Conservation (phyloP, 2,888 invertebrate genomes). For the Hypomecis punctinalis region DNA sequence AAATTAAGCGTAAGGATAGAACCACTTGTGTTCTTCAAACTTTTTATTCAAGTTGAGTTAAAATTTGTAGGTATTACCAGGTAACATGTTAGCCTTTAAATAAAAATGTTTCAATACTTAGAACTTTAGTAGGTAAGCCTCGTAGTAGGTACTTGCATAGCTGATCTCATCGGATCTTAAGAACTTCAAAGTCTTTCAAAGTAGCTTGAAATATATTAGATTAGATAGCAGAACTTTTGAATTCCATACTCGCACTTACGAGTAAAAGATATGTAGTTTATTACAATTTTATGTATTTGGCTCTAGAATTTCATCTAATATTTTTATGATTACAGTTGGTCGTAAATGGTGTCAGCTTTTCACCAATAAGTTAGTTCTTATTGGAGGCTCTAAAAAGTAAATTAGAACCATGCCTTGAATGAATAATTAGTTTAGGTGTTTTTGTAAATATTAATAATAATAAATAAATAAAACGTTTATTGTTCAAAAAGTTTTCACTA, state of each 20-base stretch:
- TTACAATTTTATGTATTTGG: neutral
- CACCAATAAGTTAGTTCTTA: neutral
- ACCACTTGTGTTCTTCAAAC: no score
- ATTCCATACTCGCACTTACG: neutral
- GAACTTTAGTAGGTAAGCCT: no score
- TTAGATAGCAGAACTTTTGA: neutral
- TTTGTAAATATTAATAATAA: no score
- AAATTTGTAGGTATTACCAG: no score
- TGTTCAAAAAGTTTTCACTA: no score
- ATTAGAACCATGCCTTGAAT: slow-evolving; percentile 7
- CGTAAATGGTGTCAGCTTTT: slow-evolving; percentile 4
- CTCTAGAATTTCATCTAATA: slow-evolving; percentile 1
- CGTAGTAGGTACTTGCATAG: neutral
- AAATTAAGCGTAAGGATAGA: no score
- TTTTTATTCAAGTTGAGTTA: no score
- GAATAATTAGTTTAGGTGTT: slow-evolving; percentile 3
- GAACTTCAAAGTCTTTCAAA: neutral
- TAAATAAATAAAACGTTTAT: no score
- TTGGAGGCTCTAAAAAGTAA: neutral
- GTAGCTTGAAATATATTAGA: neutral
- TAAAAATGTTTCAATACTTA: no score
- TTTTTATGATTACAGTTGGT: slow-evolving; percentile 3
- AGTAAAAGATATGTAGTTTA: neutral
- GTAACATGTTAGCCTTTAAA: no score
- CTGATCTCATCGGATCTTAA: neutral